Percentiles rank a stretch among this genome's conserved stretches.
These are phyloP conservation scores for Dendroctonus valens DNA, from an alignment of 1,140 invertebrate genomes.

Conservation along the genomic window DNA sequence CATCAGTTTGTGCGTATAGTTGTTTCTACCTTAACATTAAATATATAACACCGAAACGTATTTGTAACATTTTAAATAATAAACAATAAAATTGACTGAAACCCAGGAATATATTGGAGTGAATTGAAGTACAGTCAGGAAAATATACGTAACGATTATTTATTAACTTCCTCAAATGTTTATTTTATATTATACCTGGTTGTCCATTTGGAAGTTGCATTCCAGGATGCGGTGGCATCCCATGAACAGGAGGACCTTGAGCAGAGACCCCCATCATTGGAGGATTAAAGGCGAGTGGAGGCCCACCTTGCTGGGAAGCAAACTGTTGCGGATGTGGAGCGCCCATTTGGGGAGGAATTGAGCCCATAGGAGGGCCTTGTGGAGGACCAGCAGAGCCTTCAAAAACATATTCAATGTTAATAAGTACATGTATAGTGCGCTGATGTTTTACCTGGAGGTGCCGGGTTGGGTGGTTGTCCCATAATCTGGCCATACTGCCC, in stretches of 20 bases:
- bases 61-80: no score
- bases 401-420: no score
- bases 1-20: no score
- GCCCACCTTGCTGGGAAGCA: not conserved
- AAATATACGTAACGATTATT: no score
- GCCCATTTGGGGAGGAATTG: slow-evolving; percentile 2
- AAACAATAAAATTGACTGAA: no score
- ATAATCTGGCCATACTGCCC: slow-evolving; percentile 34
- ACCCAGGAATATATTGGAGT: no score
- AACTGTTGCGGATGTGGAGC: slow-evolving; percentile 23
- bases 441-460: slow-evolving; percentile 3
- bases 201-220: slow-evolving; percentile 2
- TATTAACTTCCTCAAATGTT: not conserved
- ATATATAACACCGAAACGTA: no score
- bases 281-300: slow-evolving; percentile 9
- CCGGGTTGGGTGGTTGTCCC: slow-evolving; percentile 29
- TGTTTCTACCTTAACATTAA: no score
- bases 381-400: not conserved
- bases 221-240: slow-evolving; percentile 12
- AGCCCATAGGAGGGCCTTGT: not conserved
- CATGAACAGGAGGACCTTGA: slow-evolving; percentile 1
- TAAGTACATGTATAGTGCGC: no score
- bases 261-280: slow-evolving; percentile 9
- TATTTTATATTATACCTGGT: not conserved
- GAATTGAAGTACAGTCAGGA: no score